Conservation (phyloP, 2,113 vertebrate species). For the Chaetodon trifascialis region DNA sequence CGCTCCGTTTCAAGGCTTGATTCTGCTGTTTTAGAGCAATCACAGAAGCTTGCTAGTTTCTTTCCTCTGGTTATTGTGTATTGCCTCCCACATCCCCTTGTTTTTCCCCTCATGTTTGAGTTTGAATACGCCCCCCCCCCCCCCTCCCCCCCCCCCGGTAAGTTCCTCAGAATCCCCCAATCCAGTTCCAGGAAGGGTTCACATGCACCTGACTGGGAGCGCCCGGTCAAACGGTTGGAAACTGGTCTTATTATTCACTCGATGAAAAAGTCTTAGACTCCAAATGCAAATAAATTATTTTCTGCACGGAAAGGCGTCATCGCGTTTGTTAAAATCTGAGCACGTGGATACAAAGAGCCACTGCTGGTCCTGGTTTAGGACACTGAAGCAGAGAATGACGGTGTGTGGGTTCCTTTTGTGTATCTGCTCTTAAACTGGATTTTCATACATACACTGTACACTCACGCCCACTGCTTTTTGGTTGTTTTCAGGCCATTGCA, state of each 20-base stretch:
- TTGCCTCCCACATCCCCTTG: conserved; percentile 56
- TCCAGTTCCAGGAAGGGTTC: conserved; percentile 1
- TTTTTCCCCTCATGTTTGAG: conserved; percentile 38
- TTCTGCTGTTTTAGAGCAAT: conserved; percentile 63
- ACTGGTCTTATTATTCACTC: conserved; percentile 58
- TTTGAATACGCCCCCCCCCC: conserved; percentile 26
- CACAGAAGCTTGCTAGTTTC: conserved; percentile 50
- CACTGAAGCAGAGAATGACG: conserved; percentile 30
- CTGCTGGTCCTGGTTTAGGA: conserved; percentile 34
- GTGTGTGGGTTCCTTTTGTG: conserved; percentile 31
- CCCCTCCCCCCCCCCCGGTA: not conserved
- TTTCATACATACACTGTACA: conserved; percentile 56
- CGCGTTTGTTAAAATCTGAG: conserved; percentile 30
- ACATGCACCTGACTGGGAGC: conserved; percentile 33
- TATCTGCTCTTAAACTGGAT: conserved; percentile 68
- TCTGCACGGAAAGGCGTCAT: conserved; percentile 31
- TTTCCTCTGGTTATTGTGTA: conserved; percentile 67
- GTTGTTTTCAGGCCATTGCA: conserved; percentile 36
- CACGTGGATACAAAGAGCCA: conserved; percentile 8
- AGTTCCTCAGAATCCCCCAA: conserved; percentile 35
- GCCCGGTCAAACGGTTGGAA: conserved; percentile 36
- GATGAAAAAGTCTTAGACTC: conserved; percentile 60
- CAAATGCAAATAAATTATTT: conserved; percentile 26
- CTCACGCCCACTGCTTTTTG: conserved; percentile 26
- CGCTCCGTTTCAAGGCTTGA: conserved; percentile 31